Evolutionary conservation across 2,113 vertebrate genomes (phyloP).

Genomic region (Pelecanus crispus): DNA sequence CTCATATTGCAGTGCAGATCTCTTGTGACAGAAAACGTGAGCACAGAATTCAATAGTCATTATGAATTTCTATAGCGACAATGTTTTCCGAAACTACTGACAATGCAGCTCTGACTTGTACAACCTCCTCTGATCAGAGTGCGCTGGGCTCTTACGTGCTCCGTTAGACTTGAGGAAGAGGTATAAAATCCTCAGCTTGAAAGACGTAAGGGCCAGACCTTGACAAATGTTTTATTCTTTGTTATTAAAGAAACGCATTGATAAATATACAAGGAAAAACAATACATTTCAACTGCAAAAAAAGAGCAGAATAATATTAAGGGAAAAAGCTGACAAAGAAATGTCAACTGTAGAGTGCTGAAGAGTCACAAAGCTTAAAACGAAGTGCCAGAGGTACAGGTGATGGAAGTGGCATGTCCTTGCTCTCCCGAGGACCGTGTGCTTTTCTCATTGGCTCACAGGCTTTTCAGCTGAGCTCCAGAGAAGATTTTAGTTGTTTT

Average conservation of each 20-base stretch:
- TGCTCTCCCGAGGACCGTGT: accelerated
- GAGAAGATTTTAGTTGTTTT: not conserved
- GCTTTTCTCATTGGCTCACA: not conserved
- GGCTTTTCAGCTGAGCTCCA: not conserved
- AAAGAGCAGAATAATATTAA: not conserved
- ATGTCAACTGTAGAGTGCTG: not conserved
- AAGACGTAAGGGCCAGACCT: not conserved
- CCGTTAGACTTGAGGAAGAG: not conserved
- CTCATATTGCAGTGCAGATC: not conserved
- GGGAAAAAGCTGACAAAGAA: not conserved
- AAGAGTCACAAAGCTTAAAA: not conserved
- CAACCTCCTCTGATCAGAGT: not conserved
- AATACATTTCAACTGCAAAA: not conserved
- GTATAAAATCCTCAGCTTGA: not conserved
- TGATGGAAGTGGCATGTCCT: not conserved
- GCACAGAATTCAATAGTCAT: not conserved
- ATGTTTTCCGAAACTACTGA: not conserved
- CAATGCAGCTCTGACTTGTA: not conserved
- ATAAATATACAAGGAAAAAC: not conserved
- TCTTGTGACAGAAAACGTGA: not conserved
- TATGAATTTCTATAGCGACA: not conserved
- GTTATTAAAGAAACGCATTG: not conserved
- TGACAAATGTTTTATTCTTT: not conserved
- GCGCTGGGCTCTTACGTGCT: accelerated
- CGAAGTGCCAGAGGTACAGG: not conserved